A percentile compares a stretch with the other conserved stretches of the same genome.
Conservation (phyloP, 2,797 vertebrate genomes). For the Aphelocoma californica region DNA sequence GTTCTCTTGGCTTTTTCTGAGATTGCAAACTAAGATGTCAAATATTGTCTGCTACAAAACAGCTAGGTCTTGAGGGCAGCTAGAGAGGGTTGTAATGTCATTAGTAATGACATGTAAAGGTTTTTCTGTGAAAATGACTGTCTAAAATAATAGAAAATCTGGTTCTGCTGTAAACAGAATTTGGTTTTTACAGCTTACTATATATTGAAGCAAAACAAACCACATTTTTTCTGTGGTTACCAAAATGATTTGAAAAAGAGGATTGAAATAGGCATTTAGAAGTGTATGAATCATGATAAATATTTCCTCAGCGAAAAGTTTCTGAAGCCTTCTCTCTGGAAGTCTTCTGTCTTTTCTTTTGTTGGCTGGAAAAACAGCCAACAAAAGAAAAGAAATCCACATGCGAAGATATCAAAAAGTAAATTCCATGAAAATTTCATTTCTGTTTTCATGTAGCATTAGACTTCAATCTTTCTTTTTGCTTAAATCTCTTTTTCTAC, state of each 20-base stretch:
- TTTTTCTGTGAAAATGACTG: neutral
- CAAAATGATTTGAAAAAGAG: neutral
- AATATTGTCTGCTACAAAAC: neutral
- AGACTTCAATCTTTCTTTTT: neutral
- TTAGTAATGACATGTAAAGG: neutral
- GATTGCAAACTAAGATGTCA: slow-evolving; percentile 14
- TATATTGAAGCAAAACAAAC: neutral
- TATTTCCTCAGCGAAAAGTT: neutral
- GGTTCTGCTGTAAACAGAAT: neutral
- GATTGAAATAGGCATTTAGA: neutral
- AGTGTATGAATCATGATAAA: neutral
- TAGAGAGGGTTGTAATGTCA: neutral
- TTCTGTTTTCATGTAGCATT: neutral
- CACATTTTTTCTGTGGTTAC: neutral
- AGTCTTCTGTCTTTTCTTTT: neutral
- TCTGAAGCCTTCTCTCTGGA: neutral
- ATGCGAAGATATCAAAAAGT: neutral
- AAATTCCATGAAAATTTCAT: neutral
- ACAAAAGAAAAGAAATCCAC: neutral
- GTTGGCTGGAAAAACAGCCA: neutral
- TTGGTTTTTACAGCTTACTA: neutral
- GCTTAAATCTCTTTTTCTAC: neutral
- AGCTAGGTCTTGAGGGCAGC: neutral
- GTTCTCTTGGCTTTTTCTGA: neutral
- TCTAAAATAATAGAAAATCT: neutral